Conservation (phyloP, 2,797 vertebrate species). For the Buceros bicornis region DNA sequence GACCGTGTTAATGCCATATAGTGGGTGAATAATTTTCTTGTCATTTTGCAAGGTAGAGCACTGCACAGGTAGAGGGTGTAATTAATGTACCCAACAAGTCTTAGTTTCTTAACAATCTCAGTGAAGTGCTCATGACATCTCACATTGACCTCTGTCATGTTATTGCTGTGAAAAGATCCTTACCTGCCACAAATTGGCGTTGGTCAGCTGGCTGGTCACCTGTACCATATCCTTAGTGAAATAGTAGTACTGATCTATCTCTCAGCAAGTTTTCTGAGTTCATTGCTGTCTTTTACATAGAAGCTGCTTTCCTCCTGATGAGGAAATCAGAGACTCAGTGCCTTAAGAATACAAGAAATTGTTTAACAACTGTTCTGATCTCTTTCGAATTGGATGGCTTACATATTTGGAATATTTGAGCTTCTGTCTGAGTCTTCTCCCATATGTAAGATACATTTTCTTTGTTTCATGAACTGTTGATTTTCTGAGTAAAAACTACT, state of each 20-base stretch:
- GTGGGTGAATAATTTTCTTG: not conserved
- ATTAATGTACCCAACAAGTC: not conserved
- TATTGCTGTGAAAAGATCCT: not conserved
- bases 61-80: not conserved
- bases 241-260: not conserved
- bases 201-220: not conserved
- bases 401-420: not conserved
- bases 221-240: not conserved
- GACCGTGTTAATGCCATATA: not conserved
- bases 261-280: not conserved
- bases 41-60: not conserved
- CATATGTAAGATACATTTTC: not conserved
- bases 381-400: not conserved
- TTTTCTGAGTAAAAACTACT: not conserved
- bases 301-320: not conserved
- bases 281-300: not conserved
- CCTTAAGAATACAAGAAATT: not conserved
- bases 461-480: not conserved
- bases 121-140: fast-evolving
- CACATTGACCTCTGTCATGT: fast-evolving
- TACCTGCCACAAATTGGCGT: not conserved
- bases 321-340: not conserved
- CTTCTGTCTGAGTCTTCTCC: not conserved
- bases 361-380: not conserved
- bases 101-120: not conserved